Conservation (phyloP, 2,888 invertebrate genomes). For the Oligia latruncula region DNA sequence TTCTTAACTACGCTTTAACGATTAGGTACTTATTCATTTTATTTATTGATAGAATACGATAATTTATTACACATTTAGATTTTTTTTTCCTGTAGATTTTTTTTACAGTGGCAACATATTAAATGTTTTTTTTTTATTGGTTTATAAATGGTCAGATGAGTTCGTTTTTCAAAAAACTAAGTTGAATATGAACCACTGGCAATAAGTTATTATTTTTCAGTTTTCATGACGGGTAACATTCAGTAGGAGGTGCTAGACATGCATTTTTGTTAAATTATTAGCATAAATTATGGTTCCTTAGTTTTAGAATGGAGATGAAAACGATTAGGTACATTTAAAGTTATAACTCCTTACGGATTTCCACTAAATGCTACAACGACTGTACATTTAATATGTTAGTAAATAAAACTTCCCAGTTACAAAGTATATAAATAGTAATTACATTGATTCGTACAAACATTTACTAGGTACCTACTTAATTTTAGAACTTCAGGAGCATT, state of each 20-base stretch:
- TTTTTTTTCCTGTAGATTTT: slow-evolving; percentile 14
- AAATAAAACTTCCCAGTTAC: slow-evolving; percentile 66
- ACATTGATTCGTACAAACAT: slow-evolving; percentile 72
- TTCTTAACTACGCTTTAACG: slow-evolving; percentile 64
- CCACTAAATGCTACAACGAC: slow-evolving; percentile 61
- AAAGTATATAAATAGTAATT: slow-evolving; percentile 69
- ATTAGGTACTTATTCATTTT: slow-evolving; percentile 43
- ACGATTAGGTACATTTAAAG: slow-evolving; percentile 28
- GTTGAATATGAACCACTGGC: not conserved
- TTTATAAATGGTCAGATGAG: not conserved
- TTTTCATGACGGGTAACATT: not conserved
- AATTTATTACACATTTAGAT: slow-evolving; percentile 45
- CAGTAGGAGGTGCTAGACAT: not conserved
- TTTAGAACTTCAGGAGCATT: slow-evolving; percentile 47
- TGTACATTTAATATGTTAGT: slow-evolving; percentile 71
- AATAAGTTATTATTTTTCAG: not conserved
- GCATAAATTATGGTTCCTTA: not conserved
- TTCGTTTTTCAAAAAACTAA: not conserved
- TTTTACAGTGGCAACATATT: slow-evolving; percentile 39
- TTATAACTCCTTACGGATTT: slow-evolving; percentile 29
- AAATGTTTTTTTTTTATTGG: not conserved
- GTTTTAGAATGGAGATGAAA: slow-evolving; percentile 34
- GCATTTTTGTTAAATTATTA: not conserved
- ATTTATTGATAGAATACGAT: slow-evolving; percentile 38
- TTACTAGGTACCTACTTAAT: slow-evolving; percentile 52